phyloP scores from a whole-genome alignment of 2,888 invertebrate species.

The Agrochola lychnidis region DNA sequence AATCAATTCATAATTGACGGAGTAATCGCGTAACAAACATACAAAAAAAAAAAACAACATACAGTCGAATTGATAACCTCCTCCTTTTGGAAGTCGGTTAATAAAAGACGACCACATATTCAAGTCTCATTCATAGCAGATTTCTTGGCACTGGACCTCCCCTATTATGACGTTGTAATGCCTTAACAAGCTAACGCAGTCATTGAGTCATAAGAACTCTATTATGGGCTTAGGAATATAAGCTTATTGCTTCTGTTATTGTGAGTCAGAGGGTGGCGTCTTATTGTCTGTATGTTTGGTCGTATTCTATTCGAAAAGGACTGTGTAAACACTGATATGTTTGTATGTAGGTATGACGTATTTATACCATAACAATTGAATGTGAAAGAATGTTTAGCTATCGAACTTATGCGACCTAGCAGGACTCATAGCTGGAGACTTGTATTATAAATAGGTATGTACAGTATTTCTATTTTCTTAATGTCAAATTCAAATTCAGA shows the following conservation, averaged over 20 bases:
- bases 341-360: not conserved
- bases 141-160: constrained; percentile 37
- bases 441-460: too few relatives aligned
- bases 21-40: too few relatives aligned
- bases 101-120: not conserved
- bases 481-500: too few relatives aligned
- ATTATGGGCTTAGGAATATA: constrained; percentile 11
- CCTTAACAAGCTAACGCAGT: constrained; percentile 6
- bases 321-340: not conserved
- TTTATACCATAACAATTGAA: too few relatives aligned
- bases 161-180: constrained; percentile 8
- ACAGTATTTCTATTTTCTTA: too few relatives aligned
- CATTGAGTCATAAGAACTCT: constrained; percentile 37
- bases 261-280: constrained; percentile 16
- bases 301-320: not conserved
- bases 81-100: too few relatives aligned
- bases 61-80: too few relatives aligned
- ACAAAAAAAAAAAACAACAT: too few relatives aligned
- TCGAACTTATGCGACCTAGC: too few relatives aligned
- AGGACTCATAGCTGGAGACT: too few relatives aligned
- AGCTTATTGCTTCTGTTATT: constrained; percentile 26
- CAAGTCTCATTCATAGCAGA: constrained; percentile 32
- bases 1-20: too few relatives aligned
- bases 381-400: too few relatives aligned
- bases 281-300: not conserved